Evolutionary conservation across 1,140 invertebrate species (phyloP), one percentile per base, ranked within the genome.

Genomic region (Phortica variegata): DNA sequence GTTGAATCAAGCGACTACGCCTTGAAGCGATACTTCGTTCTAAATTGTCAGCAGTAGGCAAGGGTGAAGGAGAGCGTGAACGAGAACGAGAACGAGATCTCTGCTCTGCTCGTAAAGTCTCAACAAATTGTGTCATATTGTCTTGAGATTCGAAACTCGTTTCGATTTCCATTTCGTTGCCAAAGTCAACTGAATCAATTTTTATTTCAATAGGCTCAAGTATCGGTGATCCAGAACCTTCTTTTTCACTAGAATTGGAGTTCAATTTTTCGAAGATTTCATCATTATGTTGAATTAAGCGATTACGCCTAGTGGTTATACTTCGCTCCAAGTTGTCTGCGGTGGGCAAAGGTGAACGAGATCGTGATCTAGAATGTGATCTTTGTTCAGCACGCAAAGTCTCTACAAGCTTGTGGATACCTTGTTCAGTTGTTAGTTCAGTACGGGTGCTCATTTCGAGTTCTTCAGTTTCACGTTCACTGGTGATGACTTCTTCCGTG

Each of bases 1-100:
- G 70, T 16, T 53, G 47, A 6, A 66, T 73, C 15, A 60, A 54
- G 21, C 54, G 73, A 0, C 41, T 32, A 1, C 69, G 47, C 0
- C 69, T 32, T 3, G 43, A 54, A 19, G 69, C 69, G 23, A 73
- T 18, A 7, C 69, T 70, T 33, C 59, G 61, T 9, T 47, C 41
- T 8, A 73, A 49, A 33, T 73, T 73, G 15, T 58, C 61, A 0
- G 69, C 41, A 0, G 69, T 73, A 10, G 70, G 70, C 32, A 73
- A 31, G 0, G 69, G 69, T 0, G 68, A 72, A 7, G 52, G 53
- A 2, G 68, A 73, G 33, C 51, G 43, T 3, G 61, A 62, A 17
- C 50, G 17, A 5, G 53, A 52, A 9, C 46, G 16, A 1, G 53
- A 60, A 9, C 42, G 43, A 0, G 53, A 56, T 37, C 45, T 54